These are phyloP conservation scores for Chauna torquata DNA, from an alignment of 2,113 vertebrate species.

Conservation along the genomic window DNA sequence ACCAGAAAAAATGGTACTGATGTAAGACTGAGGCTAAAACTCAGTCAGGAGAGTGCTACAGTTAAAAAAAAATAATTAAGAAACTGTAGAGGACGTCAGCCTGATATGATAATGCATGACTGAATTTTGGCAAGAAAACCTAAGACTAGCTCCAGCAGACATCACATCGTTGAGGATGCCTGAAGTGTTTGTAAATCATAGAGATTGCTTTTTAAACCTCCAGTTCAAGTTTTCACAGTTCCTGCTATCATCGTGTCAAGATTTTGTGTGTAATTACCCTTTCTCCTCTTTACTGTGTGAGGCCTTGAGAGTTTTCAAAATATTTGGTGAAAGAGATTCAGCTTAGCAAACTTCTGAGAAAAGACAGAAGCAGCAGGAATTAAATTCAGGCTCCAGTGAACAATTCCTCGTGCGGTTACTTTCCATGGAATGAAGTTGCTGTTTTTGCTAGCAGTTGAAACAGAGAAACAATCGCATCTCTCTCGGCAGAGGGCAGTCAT, in stretches of 20 bases:
- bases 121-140: constrained; percentile 21
- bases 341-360: not conserved
- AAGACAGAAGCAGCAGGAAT: not conserved
- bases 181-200: constrained; percentile 11
- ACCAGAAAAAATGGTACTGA: not conserved
- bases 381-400: not conserved
- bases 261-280: not conserved
- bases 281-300: not conserved
- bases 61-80: not conserved
- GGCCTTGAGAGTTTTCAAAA: not conserved
- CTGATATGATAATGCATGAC: not conserved
- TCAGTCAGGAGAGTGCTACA: not conserved
- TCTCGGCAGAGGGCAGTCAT: constrained; percentile 40
- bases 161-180: constrained; percentile 3
- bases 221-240: not conserved
- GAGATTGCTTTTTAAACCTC: not conserved
- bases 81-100: not conserved
- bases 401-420: fast-evolving
- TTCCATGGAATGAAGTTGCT: not conserved
- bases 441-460: not conserved
- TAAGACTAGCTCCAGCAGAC: constrained; percentile 7
- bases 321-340: not conserved
- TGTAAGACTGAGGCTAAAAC: not conserved
- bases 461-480: not conserved
- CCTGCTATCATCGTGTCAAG: not conserved